Evolutionary conservation across 2,888 invertebrate genomes (phyloP).

Genomic region (Tuta absoluta): DNA sequence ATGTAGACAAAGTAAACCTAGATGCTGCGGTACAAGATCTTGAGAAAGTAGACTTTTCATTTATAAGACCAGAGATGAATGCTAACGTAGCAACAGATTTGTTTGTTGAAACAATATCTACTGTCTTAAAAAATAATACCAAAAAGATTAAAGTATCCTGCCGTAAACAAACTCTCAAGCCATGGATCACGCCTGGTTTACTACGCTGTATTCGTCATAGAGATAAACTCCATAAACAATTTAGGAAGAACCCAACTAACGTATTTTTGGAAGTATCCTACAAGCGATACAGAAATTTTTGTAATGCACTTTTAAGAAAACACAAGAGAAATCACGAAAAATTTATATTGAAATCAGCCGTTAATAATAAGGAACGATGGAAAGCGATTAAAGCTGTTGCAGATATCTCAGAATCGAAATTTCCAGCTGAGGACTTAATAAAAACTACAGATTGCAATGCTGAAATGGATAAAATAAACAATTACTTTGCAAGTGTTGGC

Average conservation of each 20-base stretch:
- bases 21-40: too few species aligned
- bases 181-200: constrained; percentile 25
- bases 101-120: background rate
- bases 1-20: too few species aligned
- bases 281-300: constrained; percentile 20
- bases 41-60: too few species aligned
- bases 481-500: too few species aligned
- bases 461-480: background rate
- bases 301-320: constrained; percentile 12
- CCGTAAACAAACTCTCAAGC: constrained; percentile 14
- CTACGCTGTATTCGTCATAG: constrained; percentile 24
- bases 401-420: background rate
- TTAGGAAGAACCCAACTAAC: constrained; percentile 8
- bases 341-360: background rate
- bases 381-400: constrained; percentile 6
- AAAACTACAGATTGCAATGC: background rate
- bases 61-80: background rate
- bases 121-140: background rate
- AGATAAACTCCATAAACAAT: constrained; percentile 21
- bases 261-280: constrained; percentile 10
- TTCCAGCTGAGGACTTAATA: too few species aligned
- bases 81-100: background rate
- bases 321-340: constrained; percentile 6
- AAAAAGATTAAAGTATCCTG: background rate
- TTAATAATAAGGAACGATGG: constrained; percentile 14